These are phyloP conservation scores for Corvus moneduloides DNA, from an alignment of 2,113 vertebrate genomes.

Conservation along the genomic window DNA sequence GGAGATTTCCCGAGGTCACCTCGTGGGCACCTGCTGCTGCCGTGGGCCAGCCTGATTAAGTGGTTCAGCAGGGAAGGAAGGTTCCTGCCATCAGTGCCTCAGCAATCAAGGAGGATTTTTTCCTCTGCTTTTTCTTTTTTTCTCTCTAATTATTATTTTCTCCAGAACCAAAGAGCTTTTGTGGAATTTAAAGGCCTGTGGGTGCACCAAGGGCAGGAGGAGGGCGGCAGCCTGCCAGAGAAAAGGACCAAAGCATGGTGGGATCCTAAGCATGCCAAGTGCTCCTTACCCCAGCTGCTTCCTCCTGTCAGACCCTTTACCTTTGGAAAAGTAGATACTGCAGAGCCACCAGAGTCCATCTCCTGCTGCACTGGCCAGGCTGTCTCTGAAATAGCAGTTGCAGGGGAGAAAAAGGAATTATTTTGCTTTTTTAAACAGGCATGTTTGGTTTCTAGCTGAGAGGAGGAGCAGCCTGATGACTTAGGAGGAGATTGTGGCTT, in stretches of 20 bases:
- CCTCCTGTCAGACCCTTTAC: neutral
- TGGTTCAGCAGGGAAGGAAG: neutral
- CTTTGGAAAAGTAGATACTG: neutral
- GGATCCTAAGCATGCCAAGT: accelerated
- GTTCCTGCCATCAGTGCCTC: neutral
- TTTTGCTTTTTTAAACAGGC: neutral
- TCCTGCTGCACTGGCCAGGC: neutral
- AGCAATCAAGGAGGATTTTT: slow-evolving; percentile 33
- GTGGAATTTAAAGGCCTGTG: neutral
- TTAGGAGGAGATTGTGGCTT: neutral
- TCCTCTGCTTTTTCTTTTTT: neutral
- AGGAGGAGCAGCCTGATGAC: neutral
- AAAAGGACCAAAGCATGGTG: neutral
- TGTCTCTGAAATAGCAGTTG: neutral
- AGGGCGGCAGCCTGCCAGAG: neutral
- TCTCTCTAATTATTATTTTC: neutral
- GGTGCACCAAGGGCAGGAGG: neutral
- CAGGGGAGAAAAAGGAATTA: neutral
- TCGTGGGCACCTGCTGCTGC: neutral
- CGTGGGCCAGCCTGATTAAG: neutral
- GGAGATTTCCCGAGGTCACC: neutral
- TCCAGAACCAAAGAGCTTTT: neutral
- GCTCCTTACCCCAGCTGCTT: neutral
- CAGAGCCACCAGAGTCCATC: neutral
- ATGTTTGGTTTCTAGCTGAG: neutral